Evolutionary conservation across 1,140 invertebrate species (phyloP), one percentile per base, ranked within the genome.

Genomic region (Atopsyche davidsoni): DNA sequence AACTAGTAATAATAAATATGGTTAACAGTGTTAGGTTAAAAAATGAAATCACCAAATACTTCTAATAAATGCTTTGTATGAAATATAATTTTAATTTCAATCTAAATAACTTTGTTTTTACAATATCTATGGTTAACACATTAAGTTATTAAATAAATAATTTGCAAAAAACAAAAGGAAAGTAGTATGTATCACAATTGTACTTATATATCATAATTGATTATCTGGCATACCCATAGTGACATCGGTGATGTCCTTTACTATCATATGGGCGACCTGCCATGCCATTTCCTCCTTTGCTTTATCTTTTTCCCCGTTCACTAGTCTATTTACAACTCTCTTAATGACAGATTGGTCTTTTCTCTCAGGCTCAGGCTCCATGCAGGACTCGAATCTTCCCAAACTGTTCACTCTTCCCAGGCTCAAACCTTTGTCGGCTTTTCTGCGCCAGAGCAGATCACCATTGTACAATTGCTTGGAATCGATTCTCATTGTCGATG

Each of bases 231-330:
- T 70, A 54, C 73, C 79, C 64, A 88, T 75, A 18, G 92, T 94
- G 50, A 94, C 75, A 63, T 80, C 86, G 21, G 88, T 92, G 22
- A 96, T 86, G 73, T 93, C 91, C 69, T 86, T 89, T 23, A 96
- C 81, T 61, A 96, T 94, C 88, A 92, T 94, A 69, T 92, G 88
- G 14, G 92, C 90, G 51, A 96, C 86, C 72, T 91, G 87, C 86
- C 90, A 90, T 21, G 92, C 92, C 75, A 94, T 84, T 64, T 94
- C 91, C 70, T 96, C 91, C 72, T 93, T 88, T 32, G 85, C 83
- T 79, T 90, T 88, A 60, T 89, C 83, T 67, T 89, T 83, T 34
- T 85, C 85, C 48, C 82, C 77, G 72, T 86, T 81, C 40, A 89
- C 84, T 62, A 91, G 75, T 68, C 81, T 83, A 63, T 82, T 87